These are phyloP conservation scores for Drosophila insularis DNA, from an alignment of 1,140 invertebrate genomes.

Conservation along the genomic window DNA sequence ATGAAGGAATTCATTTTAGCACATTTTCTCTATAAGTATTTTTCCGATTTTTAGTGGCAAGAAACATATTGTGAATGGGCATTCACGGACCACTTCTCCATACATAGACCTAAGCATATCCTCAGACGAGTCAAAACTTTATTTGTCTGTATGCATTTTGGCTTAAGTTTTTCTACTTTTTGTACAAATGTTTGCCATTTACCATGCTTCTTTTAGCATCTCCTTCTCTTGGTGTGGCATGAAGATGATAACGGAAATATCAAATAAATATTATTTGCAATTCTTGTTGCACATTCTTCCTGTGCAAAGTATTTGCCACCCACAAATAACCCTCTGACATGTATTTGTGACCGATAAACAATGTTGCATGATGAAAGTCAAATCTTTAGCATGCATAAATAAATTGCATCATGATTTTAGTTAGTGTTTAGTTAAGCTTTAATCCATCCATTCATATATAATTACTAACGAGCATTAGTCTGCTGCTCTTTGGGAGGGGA, in stretches of 20 bases:
- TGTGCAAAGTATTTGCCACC: slow-evolving; percentile 21
- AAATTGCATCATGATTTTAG: slow-evolving; percentile 27
- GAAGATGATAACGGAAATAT: slow-evolving; percentile 60
- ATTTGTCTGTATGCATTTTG: slow-evolving; percentile 50
- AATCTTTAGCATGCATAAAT: slow-evolving; percentile 39
- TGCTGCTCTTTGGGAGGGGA: slow-evolving; percentile 1
- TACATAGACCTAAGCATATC: slow-evolving; percentile 57
- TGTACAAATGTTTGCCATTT: slow-evolving; percentile 57
- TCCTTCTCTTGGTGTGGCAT: slow-evolving; percentile 11
- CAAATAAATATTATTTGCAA: slow-evolving; percentile 75
- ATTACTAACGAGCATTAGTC: neutral
- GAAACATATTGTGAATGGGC: slow-evolving; percentile 56
- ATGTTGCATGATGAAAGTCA: slow-evolving; percentile 42
- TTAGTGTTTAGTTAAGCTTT: slow-evolving; percentile 23
- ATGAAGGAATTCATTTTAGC: slow-evolving; percentile 37
- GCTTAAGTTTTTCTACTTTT: slow-evolving; percentile 41
- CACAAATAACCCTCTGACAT: slow-evolving; percentile 18
- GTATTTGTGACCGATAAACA: slow-evolving; percentile 28
- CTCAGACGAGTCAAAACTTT: slow-evolving; percentile 12
- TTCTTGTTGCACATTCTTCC: slow-evolving; percentile 33
- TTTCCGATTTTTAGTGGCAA: slow-evolving; percentile 63
- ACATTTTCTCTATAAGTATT: slow-evolving; percentile 30
- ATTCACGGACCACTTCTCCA: slow-evolving; percentile 42
- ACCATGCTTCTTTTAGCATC: neutral
- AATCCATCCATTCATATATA: slow-evolving; percentile 19